Evolutionary conservation across 2,888 invertebrate species (phyloP), one percentile per base, ranked within the genome.

Genomic region (Cryptus viduatorius): DNA sequence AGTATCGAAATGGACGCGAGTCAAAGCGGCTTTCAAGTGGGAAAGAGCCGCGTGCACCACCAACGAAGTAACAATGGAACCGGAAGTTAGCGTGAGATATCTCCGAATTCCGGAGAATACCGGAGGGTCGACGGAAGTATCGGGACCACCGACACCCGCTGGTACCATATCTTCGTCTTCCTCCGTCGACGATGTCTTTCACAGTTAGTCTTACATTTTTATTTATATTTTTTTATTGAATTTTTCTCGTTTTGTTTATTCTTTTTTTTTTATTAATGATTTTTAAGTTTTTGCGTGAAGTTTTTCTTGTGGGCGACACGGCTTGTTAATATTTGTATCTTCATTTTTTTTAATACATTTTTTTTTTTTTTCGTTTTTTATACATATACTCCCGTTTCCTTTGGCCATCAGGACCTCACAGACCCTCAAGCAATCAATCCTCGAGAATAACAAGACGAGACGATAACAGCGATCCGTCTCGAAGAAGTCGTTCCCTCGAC

Each of bases 11-110:
- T 98, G 98, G 98, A 97, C 97, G 0, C 96, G 96, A 94, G 98
- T 98, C 10, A 98, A 98, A 93, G 97, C 97, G 65, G 98, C 98
- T 14, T 97, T 98, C 90, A 97, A 97, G 89, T 97, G 97, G 97
- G 97, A 97, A 91, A 96, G 96, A 88, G 97, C 97, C 0, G 79
- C 83, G 12, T 86, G 86, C 24, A 86, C 83, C 12, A 31, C 79
- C 12, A 59, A 73, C n/a, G 84, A 83, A 48, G 65, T 50, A 42
- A 7, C n/a, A 5, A 19, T 42, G 10, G 79, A 86, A 59, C 42
- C 73, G 12, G 86, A 86, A 24, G 69, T 12, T 12, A 56, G 37
- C 53, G 65, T 75, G 5, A 79, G 84, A 67, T 88, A 87, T 69
- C 87, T 90, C 2, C 86, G 84, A 76, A 86, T 87, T 53, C 88